Evolutionary conservation across 2,797 vertebrate species (phyloP).

Genomic region (Chromis chromis): DNA sequence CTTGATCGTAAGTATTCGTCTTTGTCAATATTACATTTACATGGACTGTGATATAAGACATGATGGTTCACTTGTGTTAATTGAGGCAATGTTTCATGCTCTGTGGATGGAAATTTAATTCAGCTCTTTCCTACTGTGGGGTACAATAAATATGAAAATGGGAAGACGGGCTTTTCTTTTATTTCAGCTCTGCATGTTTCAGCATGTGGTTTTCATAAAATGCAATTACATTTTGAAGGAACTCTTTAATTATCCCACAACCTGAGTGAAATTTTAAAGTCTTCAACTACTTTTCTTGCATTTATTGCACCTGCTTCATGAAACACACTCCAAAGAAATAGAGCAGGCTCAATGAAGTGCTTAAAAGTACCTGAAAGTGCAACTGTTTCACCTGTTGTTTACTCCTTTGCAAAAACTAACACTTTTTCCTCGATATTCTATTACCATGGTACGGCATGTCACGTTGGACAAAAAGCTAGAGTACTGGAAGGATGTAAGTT

Average conservation of each 20-base stretch:
- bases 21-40: conserved; percentile 1
- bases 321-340: not conserved
- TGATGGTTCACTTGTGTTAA: not conserved
- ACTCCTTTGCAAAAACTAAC: conserved; percentile 83
- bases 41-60: not conserved
- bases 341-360: conserved; percentile 41
- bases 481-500: conserved; percentile 99
- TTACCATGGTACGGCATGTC: conserved; percentile 86
- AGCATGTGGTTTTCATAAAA: conserved; percentile 44
- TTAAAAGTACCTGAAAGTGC: conserved; percentile 51
- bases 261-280: conserved; percentile 18
- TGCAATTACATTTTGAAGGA: not conserved
- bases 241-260: conserved; percentile 12
- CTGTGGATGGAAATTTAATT: not conserved
- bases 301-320: conserved; percentile 40
- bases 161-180: not conserved
- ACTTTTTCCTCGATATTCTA: conserved; percentile 89
- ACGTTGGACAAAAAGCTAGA: conserved; percentile 94
- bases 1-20: conserved; percentile 92
- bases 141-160: not conserved
- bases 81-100: not conserved
- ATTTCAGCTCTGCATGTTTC: conserved; percentile 52
- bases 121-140: not conserved
- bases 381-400: conserved; percentile 51
- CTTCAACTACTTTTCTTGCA: conserved; percentile 60